A percentile compares a stretch with the other conserved stretches of the same genome.
Evolutionary conservation across 2,888 invertebrate genomes (phyloP).

Genomic region (Trissolcus brochymenae): DNA sequence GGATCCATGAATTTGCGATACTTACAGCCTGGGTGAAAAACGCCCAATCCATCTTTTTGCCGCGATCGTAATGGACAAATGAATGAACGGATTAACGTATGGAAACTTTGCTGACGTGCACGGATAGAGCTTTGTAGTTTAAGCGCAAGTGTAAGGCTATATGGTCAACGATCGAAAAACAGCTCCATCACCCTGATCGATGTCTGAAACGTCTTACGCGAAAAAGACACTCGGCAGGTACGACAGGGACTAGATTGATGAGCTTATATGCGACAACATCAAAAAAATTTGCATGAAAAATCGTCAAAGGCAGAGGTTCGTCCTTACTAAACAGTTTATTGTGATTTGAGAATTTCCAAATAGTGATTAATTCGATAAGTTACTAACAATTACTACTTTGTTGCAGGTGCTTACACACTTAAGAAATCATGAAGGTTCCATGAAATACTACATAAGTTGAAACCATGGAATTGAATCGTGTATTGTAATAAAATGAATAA

Average conservation of each 20-base stretch:
- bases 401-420: background rate
- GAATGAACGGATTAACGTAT: slow-evolving; percentile 53
- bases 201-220: slow-evolving; percentile 44
- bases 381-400: slow-evolving; percentile 23
- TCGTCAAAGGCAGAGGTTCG: slow-evolving; percentile 5
- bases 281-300: slow-evolving; percentile 38
- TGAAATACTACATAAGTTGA: background rate
- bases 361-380: slow-evolving; percentile 43
- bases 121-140: slow-evolving; percentile 46
- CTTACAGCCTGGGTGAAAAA: slow-evolving; percentile 28
- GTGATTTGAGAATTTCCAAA: slow-evolving; percentile 34
- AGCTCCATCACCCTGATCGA: slow-evolving; percentile 51
- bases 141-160: slow-evolving; percentile 37
- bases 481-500: no score
- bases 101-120: slow-evolving; percentile 48
- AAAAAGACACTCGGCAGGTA: slow-evolving; percentile 45
- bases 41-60: slow-evolving; percentile 53
- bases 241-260: slow-evolving; percentile 52
- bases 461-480: no score
- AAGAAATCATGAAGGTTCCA: background rate
- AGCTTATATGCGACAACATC: slow-evolving; percentile 32
- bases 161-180: slow-evolving; percentile 52
- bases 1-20: slow-evolving; percentile 52
- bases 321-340: slow-evolving; percentile 22
- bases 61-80: slow-evolving; percentile 53